phyloP scores from a whole-genome alignment of 2,113 vertebrate species.

The Platysteira castanea region DNA sequence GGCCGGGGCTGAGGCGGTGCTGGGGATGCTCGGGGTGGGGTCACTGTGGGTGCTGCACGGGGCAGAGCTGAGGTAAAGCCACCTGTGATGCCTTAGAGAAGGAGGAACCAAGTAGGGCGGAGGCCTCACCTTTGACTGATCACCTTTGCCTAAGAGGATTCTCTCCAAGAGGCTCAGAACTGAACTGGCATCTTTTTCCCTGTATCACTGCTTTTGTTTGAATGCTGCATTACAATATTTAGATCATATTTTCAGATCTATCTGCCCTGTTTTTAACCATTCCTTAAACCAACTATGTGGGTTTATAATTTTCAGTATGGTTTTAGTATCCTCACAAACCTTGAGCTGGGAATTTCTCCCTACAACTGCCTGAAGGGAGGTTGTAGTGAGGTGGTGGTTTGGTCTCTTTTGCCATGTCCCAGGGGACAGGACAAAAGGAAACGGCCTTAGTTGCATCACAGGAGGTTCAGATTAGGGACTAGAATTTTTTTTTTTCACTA shows the following conservation, averaged over 20 bases:
- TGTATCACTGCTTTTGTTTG: background rate
- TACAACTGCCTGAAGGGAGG: background rate
- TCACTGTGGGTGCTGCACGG: fast-evolving
- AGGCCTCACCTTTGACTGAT: background rate
- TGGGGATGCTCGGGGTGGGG: background rate
- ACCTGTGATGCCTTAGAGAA: background rate
- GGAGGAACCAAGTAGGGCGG: background rate
- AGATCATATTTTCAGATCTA: background rate
- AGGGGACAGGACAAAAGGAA: background rate
- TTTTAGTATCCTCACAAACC: background rate
- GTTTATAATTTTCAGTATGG: background rate
- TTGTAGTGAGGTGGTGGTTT: background rate
- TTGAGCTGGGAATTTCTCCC: background rate
- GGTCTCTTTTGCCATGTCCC: background rate
- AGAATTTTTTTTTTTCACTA: fast-evolving
- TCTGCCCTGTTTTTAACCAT: background rate
- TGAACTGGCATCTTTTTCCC: background rate
- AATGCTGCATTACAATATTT: background rate
- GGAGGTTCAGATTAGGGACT: background rate
- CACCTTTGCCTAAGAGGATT: background rate
- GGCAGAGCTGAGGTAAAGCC: background rate
- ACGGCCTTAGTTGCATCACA: fast-evolving
- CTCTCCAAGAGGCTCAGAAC: background rate
- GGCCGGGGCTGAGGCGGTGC: background rate
- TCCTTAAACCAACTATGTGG: background rate